These are phyloP conservation scores for Tympanuchus pallidicinctus DNA, from an alignment of 2,113 vertebrate genomes.

Conservation along the genomic window DNA sequence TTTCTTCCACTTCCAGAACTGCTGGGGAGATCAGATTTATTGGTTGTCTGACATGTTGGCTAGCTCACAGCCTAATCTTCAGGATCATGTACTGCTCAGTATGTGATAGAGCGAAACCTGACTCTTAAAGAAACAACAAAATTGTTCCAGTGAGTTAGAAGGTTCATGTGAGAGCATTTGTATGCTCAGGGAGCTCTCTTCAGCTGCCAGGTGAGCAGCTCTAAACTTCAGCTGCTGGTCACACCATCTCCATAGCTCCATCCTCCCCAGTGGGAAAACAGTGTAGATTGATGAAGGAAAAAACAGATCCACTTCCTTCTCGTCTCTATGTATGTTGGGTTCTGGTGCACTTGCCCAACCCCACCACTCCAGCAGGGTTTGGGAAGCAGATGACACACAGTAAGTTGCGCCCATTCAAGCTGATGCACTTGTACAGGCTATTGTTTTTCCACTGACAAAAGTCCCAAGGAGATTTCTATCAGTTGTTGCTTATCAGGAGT, in stretches of 20 bases:
- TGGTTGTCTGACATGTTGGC: background rate
- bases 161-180: background rate
- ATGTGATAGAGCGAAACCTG: background rate
- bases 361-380: background rate
- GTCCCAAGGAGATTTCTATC: conserved; percentile 27
- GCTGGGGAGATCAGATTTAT: background rate
- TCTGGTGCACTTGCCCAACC: background rate
- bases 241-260: background rate
- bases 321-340: background rate
- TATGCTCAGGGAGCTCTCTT: background rate
- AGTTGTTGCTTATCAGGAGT: background rate
- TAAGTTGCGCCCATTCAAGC: background rate
- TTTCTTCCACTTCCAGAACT: background rate
- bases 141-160: background rate
- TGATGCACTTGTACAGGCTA: background rate
- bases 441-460: conserved; percentile 47
- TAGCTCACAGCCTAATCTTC: background rate
- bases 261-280: background rate
- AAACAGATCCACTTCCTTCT: background rate
- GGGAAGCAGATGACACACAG: background rate
- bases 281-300: background rate
- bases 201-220: background rate
- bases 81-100: background rate
- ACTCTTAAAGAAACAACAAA: background rate
- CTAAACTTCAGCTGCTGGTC: background rate